Conservation (phyloP, 2,888 invertebrate genomes). For the Julus scandinavius region DNA sequence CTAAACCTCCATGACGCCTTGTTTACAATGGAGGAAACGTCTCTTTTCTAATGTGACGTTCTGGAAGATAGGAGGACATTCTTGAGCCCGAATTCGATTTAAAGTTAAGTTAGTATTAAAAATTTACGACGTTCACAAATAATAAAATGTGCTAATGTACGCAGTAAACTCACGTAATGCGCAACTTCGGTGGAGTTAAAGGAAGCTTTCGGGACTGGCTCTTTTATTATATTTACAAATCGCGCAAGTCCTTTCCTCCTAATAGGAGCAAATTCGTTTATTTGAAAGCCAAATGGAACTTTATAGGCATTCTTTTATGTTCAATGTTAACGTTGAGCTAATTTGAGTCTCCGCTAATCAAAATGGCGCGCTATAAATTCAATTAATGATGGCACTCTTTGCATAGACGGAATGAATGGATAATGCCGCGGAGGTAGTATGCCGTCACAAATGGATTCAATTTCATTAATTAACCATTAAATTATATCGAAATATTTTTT, state of each 20-base stretch:
- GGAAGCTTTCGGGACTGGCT: background rate
- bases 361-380: background rate
- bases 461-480: background rate
- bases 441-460: background rate
- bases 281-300: background rate
- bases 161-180: background rate
- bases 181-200: conserved; percentile 8
- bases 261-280: conserved; percentile 15
- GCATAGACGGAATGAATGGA: background rate
- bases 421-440: background rate
- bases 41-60: background rate
- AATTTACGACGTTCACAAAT: conserved; percentile 30
- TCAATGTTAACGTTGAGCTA: background rate
- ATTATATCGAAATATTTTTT: background rate
- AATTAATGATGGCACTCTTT: background rate
- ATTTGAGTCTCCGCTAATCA: background rate
- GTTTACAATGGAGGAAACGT: background rate
- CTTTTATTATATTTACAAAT: conserved; percentile 24
- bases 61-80: background rate
- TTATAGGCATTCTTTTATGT: background rate
- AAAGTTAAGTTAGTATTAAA: background rate
- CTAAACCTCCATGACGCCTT: background rate
- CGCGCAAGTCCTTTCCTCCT: background rate
- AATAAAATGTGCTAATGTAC: background rate
- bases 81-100: background rate